Conservation (phyloP, 1,140 invertebrate genomes). For the Sarcophaga peregrina region DNA sequence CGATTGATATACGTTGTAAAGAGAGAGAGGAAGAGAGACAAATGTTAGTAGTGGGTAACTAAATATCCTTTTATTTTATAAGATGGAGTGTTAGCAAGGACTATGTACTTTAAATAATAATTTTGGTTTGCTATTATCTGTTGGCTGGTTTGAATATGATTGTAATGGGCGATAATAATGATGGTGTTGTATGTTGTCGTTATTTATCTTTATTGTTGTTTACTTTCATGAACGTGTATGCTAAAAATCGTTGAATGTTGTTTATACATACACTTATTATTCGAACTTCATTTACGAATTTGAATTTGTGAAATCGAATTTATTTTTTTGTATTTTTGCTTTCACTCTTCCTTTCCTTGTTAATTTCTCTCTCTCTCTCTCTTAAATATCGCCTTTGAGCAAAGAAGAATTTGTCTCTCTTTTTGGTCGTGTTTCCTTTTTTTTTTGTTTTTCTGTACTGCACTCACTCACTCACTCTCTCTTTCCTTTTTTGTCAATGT, state of each 20-base stretch:
- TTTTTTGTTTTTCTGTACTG: not conserved
- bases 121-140: not conserved
- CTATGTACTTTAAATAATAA: not conserved
- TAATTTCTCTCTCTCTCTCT: not conserved
- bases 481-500: too few species aligned
- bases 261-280: constrained; percentile 33
- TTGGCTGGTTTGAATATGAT: not conserved
- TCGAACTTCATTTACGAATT: not conserved
- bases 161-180: not conserved
- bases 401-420: not conserved
- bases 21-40: too few species aligned
- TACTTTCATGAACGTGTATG: constrained; percentile 5
- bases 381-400: not conserved
- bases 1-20: too few species aligned
- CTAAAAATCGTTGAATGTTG: not conserved
- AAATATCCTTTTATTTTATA: too few species aligned
- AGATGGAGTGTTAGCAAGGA: not conserved
- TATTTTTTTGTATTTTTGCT: not conserved
- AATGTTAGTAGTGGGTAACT: too few species aligned
- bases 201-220: not conserved
- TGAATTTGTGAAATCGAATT: not conserved
- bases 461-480: not conserved
- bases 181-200: not conserved
- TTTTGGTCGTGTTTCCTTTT: not conserved
- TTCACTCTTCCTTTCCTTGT: not conserved